A percentile compares a stretch with the other conserved stretches of the same genome.
Conservation (phyloP, 2,797 vertebrate species). For the Muraenolepis orangiensis region DNA sequence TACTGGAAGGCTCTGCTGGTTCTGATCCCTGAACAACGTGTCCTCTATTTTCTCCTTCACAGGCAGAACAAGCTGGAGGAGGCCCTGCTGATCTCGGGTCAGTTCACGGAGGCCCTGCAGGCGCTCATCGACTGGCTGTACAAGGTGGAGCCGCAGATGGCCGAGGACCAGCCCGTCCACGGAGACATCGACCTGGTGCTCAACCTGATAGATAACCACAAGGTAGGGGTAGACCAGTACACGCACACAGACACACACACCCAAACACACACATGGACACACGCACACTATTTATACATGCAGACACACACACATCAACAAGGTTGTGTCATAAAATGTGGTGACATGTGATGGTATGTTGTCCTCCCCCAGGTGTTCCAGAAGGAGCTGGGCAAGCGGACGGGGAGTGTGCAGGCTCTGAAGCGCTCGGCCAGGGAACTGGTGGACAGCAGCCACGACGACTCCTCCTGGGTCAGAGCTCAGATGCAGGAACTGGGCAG, state of each 20-base stretch:
- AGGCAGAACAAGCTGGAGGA: conserved; percentile 99
- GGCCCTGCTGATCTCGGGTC: conserved; percentile 94
- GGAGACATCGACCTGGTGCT: conserved; percentile 97
- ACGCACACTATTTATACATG: not conserved
- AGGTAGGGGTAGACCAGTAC: conserved; percentile 72
- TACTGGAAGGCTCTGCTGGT: not conserved
- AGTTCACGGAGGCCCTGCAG: conserved; percentile 97
- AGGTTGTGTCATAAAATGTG: too few relatives aligned
- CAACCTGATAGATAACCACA: conserved; percentile 97
- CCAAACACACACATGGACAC: not conserved
- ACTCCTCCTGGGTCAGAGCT: conserved; percentile 96
- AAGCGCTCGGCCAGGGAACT: conserved; percentile 93
- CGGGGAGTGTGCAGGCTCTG: conserved; percentile 90
- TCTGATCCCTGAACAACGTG: not conserved
- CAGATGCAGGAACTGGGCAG: conserved; percentile 96
- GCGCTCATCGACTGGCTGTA: conserved; percentile 99
- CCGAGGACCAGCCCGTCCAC: conserved; percentile 96
- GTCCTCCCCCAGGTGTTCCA: conserved; percentile 84
- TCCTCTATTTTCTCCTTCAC: conserved; percentile 8
- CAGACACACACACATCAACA: not conserved
- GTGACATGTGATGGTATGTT: not conserved
- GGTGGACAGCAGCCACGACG: conserved; percentile 87
- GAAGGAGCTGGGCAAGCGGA: conserved; percentile 95
- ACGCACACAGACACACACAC: not conserved
- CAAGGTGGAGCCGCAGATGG: conserved; percentile 93